Conservation (phyloP, 2,888 invertebrate species). For the Heliconius aoede region DNA sequence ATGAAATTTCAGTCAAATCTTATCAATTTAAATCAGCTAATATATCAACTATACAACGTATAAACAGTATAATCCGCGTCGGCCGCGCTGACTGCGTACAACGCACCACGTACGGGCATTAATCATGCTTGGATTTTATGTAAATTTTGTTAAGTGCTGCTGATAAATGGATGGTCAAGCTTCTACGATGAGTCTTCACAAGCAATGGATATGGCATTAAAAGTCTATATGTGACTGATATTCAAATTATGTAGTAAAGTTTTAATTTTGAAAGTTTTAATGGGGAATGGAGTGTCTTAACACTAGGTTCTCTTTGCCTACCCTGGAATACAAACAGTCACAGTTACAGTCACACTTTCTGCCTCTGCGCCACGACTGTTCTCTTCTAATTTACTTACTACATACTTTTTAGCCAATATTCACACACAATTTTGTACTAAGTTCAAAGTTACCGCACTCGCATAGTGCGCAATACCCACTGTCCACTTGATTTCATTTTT, state of each 20-base stretch:
- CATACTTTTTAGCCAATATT: neutral
- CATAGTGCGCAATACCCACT: constrained; percentile 52
- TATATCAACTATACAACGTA: constrained; percentile 58
- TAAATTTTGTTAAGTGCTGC: constrained; percentile 77
- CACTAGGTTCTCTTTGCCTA: too few relatives aligned
- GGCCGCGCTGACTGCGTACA: constrained; percentile 31
- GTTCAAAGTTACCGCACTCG: constrained; percentile 52
- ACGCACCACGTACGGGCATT: constrained; percentile 65
- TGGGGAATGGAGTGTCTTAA: too few relatives aligned
- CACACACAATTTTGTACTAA: constrained; percentile 36
- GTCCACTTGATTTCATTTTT: constrained; percentile 83
- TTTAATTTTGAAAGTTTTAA: too few relatives aligned
- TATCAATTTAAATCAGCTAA: constrained; percentile 52
- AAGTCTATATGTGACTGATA: neutral
- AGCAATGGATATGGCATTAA: constrained; percentile 47
- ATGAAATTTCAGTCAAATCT: constrained; percentile 6
- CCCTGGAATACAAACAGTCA: too few relatives aligned
- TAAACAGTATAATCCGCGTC: constrained; percentile 55
- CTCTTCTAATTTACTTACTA: too few relatives aligned
- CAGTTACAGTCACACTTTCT: too few relatives aligned
- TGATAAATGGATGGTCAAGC: constrained; percentile 81
- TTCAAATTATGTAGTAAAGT: neutral
- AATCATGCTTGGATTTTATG: constrained; percentile 77
- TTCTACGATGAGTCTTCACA: constrained; percentile 38
- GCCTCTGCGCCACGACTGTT: too few relatives aligned